A percentile compares a stretch with the other conserved stretches of the same genome.
Conservation (phyloP, 2,113 vertebrate genomes). For the Phylloscopus trochiloides region DNA sequence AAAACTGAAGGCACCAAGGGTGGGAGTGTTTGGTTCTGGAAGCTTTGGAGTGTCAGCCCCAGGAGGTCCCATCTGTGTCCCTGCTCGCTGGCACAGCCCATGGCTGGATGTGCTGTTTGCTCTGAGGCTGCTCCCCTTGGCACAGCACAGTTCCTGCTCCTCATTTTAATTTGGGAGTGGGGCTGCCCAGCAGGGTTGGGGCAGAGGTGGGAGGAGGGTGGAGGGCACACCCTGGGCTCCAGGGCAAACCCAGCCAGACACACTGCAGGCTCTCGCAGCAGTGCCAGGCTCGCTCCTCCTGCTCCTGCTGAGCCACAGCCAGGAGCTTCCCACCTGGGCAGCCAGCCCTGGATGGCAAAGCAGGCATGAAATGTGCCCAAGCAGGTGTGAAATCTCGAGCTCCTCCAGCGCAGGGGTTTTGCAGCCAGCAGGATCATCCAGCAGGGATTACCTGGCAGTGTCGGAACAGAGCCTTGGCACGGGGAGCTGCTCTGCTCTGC, state of each 20-base stretch:
- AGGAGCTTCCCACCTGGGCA: not conserved
- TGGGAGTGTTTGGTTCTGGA: not conserved
- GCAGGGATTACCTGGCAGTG: not conserved
- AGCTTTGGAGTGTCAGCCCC: not conserved
- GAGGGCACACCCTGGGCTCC: not conserved
- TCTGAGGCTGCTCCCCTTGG: not conserved
- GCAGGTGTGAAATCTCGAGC: constrained; percentile 10
- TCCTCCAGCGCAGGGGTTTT: not conserved
- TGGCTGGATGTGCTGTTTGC: not conserved
- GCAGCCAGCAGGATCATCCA: not conserved
- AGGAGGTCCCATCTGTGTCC: not conserved
- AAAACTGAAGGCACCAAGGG: not conserved
- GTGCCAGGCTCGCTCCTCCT: not conserved
- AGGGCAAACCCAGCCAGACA: fast-evolving
- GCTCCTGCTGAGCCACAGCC: fast-evolving
- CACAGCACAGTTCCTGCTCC: not conserved
- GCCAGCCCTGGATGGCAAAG: not conserved
- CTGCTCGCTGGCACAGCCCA: fast-evolving
- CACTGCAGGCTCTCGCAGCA: fast-evolving
- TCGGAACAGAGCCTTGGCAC: not conserved
- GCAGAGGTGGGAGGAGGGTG: not conserved
- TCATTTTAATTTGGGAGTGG: not conserved
- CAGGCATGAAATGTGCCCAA: not conserved
- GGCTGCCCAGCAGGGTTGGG: not conserved
- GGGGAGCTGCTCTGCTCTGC: not conserved